Conservation (phyloP, 2,888 invertebrate genomes). For the Ophion obscuratus region DNA sequence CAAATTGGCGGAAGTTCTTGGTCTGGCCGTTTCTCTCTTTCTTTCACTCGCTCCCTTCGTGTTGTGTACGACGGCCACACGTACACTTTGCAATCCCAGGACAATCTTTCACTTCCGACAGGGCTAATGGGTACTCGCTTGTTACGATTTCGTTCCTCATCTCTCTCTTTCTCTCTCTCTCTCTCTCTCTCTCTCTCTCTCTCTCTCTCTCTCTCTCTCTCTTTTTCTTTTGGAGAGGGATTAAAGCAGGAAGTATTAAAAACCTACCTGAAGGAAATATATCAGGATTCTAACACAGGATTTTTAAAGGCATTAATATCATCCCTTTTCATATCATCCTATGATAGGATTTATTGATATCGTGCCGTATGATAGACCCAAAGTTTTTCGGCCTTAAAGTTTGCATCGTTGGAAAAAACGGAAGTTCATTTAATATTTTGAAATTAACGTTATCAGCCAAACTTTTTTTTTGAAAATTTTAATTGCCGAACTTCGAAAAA, state of each 20-base stretch:
- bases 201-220: neutral
- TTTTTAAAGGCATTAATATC: neutral
- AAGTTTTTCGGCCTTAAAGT: too few relatives aligned
- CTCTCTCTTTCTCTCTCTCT: neutral
- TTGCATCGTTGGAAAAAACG: too few relatives aligned
- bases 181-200: constrained; percentile 17
- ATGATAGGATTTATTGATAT: neutral
- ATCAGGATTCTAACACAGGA: neutral
- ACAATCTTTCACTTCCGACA: constrained; percentile 58
- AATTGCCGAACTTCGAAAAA: too few relatives aligned
- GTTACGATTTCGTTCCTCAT: neutral
- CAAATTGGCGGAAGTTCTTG: constrained; percentile 53
- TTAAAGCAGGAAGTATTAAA: constrained; percentile 10
- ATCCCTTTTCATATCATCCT: neutral
- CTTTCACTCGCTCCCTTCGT: constrained; percentile 28
- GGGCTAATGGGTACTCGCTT: neutral
- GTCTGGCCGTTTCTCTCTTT: neutral
- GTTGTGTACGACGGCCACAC: constrained; percentile 23
- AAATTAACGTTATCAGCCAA: too few relatives aligned
- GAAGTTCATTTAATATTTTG: too few relatives aligned
- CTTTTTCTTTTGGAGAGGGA: constrained; percentile 13
- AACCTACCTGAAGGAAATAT: constrained; percentile 3
- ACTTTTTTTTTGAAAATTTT: too few relatives aligned
- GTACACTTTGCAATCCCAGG: constrained; percentile 39
- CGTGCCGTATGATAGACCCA: neutral